Base-by-base conservation (phyloP, 2,797 vertebrate species). In the Sebastes itinus region DNA sequence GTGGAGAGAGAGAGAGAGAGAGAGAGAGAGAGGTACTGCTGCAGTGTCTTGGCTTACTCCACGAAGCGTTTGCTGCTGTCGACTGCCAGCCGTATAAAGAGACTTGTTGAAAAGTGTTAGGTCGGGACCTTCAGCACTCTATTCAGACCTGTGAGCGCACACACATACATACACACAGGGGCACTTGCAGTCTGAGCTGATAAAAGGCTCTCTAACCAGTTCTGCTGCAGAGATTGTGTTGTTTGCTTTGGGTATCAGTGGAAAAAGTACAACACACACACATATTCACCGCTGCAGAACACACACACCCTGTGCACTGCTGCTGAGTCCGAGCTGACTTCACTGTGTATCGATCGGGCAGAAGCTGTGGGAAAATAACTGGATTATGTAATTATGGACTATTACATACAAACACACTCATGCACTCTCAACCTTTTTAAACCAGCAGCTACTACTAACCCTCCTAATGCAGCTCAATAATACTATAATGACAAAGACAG, bases 301-400 rank as follows among this genome's bases (percentile, higher is more conserved):
- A 86, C 70, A 64, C 72, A 61, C 71, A 52, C 55, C 38, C 60
- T 23, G 27, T 27, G 54, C 18, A 8, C 64, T 60, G 68, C 62
- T 38, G 66, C 67, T 67, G 58, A 71, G 64, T 4, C 56, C 42
- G 9, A 56, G 59, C 75, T 64, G 38, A 23, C 67, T 66, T 72
- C 11, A n/a, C 38, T 75, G 61, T 68, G 18, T 63, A 87, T 86
- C 46, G 72, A 82, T 79, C 14, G 4, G 54, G 2, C 67, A 23
- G 63, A 71, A 67, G 55, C 74, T 83, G 65, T 83, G 77, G 82
- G 88, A 77, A 87, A 89, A 85, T 70, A 77, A 83, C 72, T 66
- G n/a, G 59, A 85, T 91, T 83, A 84, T 87, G 77, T 84, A 73
- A 87, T 88, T 66, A 63, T 61, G 73, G 23, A 27, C n/a, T 58